Evolutionary conservation across 1,140 invertebrate genomes (phyloP), one percentile per base, ranked within the genome.

Genomic region (Gryon sp.): DNA sequence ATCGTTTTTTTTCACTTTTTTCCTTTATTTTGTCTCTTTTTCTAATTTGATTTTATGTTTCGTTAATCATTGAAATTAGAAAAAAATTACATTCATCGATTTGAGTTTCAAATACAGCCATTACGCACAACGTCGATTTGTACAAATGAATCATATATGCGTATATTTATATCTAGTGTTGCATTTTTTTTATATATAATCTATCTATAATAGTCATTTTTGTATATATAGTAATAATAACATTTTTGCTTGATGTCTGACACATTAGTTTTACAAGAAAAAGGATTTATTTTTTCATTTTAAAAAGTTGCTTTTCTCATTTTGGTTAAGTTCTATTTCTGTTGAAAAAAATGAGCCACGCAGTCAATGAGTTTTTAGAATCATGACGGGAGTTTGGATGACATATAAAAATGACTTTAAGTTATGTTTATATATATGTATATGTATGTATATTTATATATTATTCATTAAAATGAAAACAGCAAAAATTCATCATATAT

Each of bases 51-150:
- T 50, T 53, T 38, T 19, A 24, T 53, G 16, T 34, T 34, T 30
- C 7, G 30, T 62, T 62, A 55, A 26, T 48, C 4, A 32, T n/a
- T 36, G 0, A 22, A 62, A 46, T 62, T 12, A 3, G 2, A 12
- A 18, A 16, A 4, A 11, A 18, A 12, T 34, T 60, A 45, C 19
- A 60, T 60, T 45, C 12, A 43, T 43, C 6, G 15, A 36, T 46
- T 30, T 38, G 8, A 15, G 8, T 36, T 60, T 48, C 20, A 22
- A 32, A 55, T 40, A 59, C 43, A 59, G 8, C n/a, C 20, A 9
- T 69, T 43, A 55, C 45, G 65, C 65, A 69, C 65, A 69, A 69
- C 65, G 65, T 69, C 65, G 65, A 69, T 50, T 57, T 41, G 32
- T 59, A 69, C 65, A 69, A 69, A 50, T 48, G 19, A 69, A 59